Percentiles rank a stretch among this genome's conserved stretches.
phyloP scores from a whole-genome alignment of 2,888 invertebrate genomes.

The Macropis europaea region DNA sequence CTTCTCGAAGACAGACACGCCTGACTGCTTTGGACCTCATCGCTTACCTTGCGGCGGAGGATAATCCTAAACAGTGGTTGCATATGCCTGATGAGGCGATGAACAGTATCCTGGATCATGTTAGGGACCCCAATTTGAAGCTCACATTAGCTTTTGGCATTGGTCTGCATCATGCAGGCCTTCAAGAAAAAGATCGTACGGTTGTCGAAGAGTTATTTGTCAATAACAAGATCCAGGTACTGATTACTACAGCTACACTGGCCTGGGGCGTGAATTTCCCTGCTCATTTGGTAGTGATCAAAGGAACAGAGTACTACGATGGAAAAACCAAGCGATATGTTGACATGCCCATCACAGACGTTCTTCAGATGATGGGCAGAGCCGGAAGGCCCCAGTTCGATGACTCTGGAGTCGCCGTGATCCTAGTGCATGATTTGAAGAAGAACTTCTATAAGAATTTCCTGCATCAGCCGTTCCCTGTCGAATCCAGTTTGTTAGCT shows the following conservation, averaged over 20 bases:
- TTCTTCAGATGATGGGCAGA: slow-evolving; percentile 99
- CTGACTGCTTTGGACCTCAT: slow-evolving; percentile 97
- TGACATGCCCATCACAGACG: slow-evolving; percentile 99
- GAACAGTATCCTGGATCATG: slow-evolving; percentile 85
- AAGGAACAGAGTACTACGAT: slow-evolving; percentile 99
- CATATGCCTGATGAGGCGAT: slow-evolving; percentile 93
- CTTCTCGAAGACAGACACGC: slow-evolving; percentile 97
- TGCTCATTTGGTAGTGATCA: slow-evolving; percentile 98
- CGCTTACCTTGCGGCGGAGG: slow-evolving; percentile 93
- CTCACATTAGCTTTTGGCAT: slow-evolving; percentile 98
- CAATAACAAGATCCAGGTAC: slow-evolving; percentile 95
- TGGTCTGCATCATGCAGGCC: slow-evolving; percentile 98
- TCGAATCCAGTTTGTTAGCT: slow-evolving; percentile 95
- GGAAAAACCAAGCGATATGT: slow-evolving; percentile 98
- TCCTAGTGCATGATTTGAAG: slow-evolving; percentile 96
- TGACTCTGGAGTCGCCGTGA: slow-evolving; percentile 93
- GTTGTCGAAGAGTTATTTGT: slow-evolving; percentile 96
- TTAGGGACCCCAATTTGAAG: slow-evolving; percentile 94
- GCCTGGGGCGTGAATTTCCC: slow-evolving; percentile 99
- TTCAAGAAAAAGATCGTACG: slow-evolving; percentile 94
- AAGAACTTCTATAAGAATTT: slow-evolving; percentile 99
- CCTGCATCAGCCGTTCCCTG: slow-evolving; percentile 99
- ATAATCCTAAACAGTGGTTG: slow-evolving; percentile 97
- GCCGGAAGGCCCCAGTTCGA: slow-evolving; percentile 99
- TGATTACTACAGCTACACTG: slow-evolving; percentile 97